phyloP scores from a whole-genome alignment of 2,113 vertebrate species.

The Symphodus melops region DNA sequence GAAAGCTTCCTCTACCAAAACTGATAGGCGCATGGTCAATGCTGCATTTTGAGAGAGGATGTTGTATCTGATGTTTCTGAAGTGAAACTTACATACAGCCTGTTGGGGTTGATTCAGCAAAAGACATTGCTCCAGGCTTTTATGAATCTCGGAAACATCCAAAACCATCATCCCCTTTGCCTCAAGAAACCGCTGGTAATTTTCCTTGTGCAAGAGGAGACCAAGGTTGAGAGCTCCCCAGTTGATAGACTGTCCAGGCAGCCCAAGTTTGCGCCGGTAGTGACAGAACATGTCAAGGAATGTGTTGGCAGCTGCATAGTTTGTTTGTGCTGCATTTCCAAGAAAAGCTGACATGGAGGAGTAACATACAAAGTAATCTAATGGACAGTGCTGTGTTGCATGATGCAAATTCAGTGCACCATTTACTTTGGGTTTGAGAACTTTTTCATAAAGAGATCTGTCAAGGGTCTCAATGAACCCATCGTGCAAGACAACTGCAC shows the following conservation, averaged over 20 bases:
- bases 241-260: slow-evolving; percentile 88
- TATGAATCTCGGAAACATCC: slow-evolving; percentile 82
- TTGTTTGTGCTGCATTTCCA: slow-evolving; percentile 86
- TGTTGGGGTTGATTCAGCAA: slow-evolving; percentile 84
- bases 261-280: slow-evolving; percentile 84
- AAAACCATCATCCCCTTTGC: slow-evolving; percentile 85
- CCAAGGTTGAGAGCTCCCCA: slow-evolving; percentile 89
- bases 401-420: slow-evolving; percentile 87
- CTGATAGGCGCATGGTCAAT: slow-evolving; percentile 71
- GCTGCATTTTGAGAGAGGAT: slow-evolving; percentile 74
- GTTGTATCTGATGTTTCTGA: slow-evolving; percentile 71
- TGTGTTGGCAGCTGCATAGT: slow-evolving; percentile 89
- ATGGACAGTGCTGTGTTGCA: slow-evolving; percentile 78
- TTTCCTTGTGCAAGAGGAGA: slow-evolving; percentile 81
- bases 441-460: slow-evolving; percentile 84
- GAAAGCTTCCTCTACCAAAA: slow-evolving; percentile 74
- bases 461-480: slow-evolving; percentile 82
- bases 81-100: slow-evolving; percentile 82
- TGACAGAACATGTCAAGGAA: slow-evolving; percentile 89
- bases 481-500: slow-evolving; percentile 87
- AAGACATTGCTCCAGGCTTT: slow-evolving; percentile 84
- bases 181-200: slow-evolving; percentile 82
- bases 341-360: slow-evolving; percentile 88
- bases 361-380: slow-evolving; percentile 92
- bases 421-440: slow-evolving; percentile 88